phyloP scores from a whole-genome alignment of 2,888 invertebrate species.

The Leptinotarsa juncta region DNA sequence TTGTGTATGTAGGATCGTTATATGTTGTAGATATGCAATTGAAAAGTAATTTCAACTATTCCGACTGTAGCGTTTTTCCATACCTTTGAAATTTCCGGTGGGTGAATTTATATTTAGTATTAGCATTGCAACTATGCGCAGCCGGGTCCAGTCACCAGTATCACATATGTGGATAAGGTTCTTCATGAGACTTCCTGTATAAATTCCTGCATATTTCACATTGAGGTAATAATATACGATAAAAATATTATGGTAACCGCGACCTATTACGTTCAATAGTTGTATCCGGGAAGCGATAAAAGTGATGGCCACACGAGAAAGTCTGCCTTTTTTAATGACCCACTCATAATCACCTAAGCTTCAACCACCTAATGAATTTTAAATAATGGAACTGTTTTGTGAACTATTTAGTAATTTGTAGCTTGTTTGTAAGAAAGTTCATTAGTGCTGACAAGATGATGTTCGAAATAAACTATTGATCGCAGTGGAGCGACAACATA shows the following conservation, averaged over 20 bases:
- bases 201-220: neutral
- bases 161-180: too few relatives aligned
- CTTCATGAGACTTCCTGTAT: neutral
- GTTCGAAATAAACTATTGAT: slow-evolving; percentile 18
- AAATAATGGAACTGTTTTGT: neutral
- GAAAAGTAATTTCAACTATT: too few relatives aligned
- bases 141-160: too few relatives aligned
- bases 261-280: slow-evolving; percentile 3
- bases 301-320: neutral
- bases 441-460: neutral
- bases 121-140: too few relatives aligned
- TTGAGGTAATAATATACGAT: neutral
- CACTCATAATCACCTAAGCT: neutral
- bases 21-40: too few relatives aligned
- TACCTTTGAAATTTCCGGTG: too few relatives aligned
- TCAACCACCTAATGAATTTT: neutral
- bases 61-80: too few relatives aligned
- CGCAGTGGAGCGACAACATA: neutral
- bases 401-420: neutral
- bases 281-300: slow-evolving; percentile 10
- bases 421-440: neutral
- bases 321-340: neutral
- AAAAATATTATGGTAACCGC: neutral
- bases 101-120: too few relatives aligned
- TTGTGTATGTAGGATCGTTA: too few relatives aligned